Evolutionary conservation across 2,113 vertebrate genomes (phyloP).

Genomic region (Apteryx mantelli): DNA sequence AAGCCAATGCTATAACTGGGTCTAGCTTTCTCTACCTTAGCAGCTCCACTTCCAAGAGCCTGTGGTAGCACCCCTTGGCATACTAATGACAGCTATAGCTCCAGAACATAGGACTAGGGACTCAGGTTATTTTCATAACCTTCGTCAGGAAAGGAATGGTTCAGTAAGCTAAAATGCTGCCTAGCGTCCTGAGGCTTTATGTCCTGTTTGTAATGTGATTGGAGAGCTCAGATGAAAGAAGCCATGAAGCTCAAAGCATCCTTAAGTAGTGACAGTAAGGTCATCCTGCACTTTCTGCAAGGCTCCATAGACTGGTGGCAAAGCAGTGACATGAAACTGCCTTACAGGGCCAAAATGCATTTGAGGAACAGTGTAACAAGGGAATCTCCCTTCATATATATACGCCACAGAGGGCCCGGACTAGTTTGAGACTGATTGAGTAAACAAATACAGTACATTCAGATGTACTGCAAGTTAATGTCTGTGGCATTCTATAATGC

Average conservation of each 20-base stretch:
- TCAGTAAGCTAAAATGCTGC: background rate
- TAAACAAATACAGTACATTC: background rate
- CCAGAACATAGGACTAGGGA: background rate
- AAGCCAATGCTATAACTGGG: too few species aligned
- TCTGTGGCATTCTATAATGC: background rate
- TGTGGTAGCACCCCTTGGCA: background rate
- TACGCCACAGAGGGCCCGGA: too few species aligned
- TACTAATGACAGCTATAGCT: too few species aligned
- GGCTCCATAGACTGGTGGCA: background rate
- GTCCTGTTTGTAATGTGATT: accelerated
- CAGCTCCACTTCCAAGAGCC: accelerated
- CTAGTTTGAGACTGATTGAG: too few species aligned
- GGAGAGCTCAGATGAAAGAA: background rate
- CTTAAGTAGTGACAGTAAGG: background rate
- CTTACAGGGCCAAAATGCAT: accelerated
- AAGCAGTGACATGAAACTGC: accelerated
- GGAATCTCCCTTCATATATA: accelerated
- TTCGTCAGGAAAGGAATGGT: background rate
- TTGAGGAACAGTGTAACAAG: background rate
- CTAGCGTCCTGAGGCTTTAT: background rate
- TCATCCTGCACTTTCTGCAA: background rate
- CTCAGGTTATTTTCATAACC: background rate
- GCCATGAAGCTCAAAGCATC: background rate
- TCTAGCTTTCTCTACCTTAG: background rate
- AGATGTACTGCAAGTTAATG: background rate